Evolutionary conservation across 2,888 invertebrate genomes (phyloP), one percentile per base, ranked within the genome.

Genomic region (Apodemia duryi): DNA sequence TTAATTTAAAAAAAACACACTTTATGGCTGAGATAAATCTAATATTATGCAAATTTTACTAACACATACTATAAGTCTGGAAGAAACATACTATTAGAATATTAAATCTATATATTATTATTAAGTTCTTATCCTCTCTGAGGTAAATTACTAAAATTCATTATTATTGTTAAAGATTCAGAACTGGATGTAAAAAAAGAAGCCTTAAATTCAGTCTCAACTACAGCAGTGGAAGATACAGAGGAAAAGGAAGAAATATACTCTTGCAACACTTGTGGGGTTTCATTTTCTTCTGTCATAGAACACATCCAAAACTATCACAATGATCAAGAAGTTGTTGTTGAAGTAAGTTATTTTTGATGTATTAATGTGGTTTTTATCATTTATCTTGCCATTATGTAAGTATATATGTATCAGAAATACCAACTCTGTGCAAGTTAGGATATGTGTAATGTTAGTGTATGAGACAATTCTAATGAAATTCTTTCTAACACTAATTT

Each of bases 291-390:
- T 43, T 94, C 94, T 0, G 93, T 95, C 5, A 82, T 94, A 67
- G 94, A 95, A 1, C 95, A 95, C 75, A 93, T 95, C 72, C 92
- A 93, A 68, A 91, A 93, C 69, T 94, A 92, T 74, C 95, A 95
- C 74, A 93, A 92, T 76, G 94, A 94, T 63, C 94, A 95, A 75
- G 94, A 95, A 80, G 94, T 95, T 65, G 91, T 94, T 62, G 85
- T 95, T 66, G 94, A 94, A 91, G 94, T 93, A 83, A 68, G 52
- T 49, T 13, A 51, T 41, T 41, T 9, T 11, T 10, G 38, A 32
- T 32, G 32, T 4, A 32, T 3, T 32, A 32, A 32, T 32, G 32
- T 32, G 2, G 32, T 32, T 32, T 4, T 32, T 21, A 32, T 32
- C 4, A 32, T 32, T 32, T 32, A 4, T 32, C 32, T 32, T 32